These are phyloP conservation scores for Ptyas mucosa DNA, from an alignment of 2,113 vertebrate species.

Conservation along the genomic window DNA sequence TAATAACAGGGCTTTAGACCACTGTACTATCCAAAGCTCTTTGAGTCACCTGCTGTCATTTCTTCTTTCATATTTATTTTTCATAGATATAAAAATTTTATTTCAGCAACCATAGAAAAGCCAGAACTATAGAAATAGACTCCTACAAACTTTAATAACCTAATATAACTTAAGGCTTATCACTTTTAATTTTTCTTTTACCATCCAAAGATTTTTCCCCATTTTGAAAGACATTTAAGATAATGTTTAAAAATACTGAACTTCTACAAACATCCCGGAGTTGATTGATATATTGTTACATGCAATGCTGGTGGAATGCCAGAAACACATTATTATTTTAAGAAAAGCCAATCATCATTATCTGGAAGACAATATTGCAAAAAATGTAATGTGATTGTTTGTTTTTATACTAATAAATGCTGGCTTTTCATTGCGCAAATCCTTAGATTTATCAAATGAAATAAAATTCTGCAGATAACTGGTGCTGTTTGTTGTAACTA, in stretches of 20 bases:
- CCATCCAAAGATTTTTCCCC: not conserved
- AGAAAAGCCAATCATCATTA: not conserved
- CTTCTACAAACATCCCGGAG: not conserved
- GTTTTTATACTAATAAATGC: not conserved
- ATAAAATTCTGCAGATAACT: not conserved
- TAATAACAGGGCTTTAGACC: too few species aligned
- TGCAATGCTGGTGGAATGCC: not conserved
- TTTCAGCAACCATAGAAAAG: not conserved
- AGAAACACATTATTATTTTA: not conserved
- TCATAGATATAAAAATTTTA: not conserved
- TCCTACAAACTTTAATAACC: not conserved
- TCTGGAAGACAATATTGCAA: not conserved
- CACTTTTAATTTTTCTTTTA: not conserved
- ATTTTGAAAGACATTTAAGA: not conserved
- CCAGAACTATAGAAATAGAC: not conserved
- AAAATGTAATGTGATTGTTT: not conserved
- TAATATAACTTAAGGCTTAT: not conserved
- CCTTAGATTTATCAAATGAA: not conserved
- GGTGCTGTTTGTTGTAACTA: not conserved
- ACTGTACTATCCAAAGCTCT: too few species aligned
- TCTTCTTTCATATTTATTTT: not conserved
- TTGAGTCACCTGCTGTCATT: not conserved
- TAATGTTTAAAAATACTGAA: not conserved
- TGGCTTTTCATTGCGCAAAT: not conserved
- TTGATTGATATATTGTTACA: not conserved